Percentiles rank a stretch among this genome's conserved stretches.
phyloP scores from a whole-genome alignment of 2,797 vertebrate genomes.

The Xenopus petersii region DNA sequence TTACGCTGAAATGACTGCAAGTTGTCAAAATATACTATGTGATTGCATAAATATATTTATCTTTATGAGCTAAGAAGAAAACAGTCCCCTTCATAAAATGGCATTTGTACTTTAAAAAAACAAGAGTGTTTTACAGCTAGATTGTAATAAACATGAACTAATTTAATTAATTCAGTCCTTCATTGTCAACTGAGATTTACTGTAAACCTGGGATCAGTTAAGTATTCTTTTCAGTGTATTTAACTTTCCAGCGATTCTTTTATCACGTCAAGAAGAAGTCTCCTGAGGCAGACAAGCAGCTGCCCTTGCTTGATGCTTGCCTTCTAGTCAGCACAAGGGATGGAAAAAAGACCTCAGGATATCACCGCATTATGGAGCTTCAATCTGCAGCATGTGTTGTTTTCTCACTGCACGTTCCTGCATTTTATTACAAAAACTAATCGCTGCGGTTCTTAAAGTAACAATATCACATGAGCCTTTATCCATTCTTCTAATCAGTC shows the following conservation, averaged over 20 bases:
- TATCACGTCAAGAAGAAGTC: slow-evolving; percentile 48
- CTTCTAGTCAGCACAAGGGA: slow-evolving; percentile 48
- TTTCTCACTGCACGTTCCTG: slow-evolving; percentile 41
- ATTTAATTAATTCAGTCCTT: slow-evolving; percentile 49
- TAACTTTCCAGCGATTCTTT: slow-evolving; percentile 49
- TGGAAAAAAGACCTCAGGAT: slow-evolving; percentile 47
- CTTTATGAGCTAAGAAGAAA: slow-evolving; percentile 12
- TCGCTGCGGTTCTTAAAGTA: slow-evolving; percentile 30
- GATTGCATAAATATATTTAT: slow-evolving; percentile 6
- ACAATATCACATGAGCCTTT: slow-evolving; percentile 30
- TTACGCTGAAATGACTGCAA: too few species aligned
- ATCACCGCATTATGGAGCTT: slow-evolving; percentile 44
- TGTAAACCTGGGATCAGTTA: slow-evolving; percentile 49
- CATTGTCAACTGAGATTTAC: slow-evolving; percentile 47
- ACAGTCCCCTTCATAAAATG: slow-evolving; percentile 30
- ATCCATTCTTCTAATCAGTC: slow-evolving; percentile 24
- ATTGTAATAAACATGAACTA: slow-evolving; percentile 46
- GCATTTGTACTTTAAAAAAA: slow-evolving; percentile 39
- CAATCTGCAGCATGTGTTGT: slow-evolving; percentile 49
- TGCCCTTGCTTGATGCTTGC: slow-evolving; percentile 48
- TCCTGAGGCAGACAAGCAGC: slow-evolving; percentile 44
- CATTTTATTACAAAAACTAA: slow-evolving; percentile 40
- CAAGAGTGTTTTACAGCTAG: slow-evolving; percentile 24
- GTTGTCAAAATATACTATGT: background rate
- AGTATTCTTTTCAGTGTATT: slow-evolving; percentile 50